These are phyloP conservation scores for Cyprichromis sp. DNA, from an alignment of 2,113 vertebrate species.

Conservation along the genomic window DNA sequence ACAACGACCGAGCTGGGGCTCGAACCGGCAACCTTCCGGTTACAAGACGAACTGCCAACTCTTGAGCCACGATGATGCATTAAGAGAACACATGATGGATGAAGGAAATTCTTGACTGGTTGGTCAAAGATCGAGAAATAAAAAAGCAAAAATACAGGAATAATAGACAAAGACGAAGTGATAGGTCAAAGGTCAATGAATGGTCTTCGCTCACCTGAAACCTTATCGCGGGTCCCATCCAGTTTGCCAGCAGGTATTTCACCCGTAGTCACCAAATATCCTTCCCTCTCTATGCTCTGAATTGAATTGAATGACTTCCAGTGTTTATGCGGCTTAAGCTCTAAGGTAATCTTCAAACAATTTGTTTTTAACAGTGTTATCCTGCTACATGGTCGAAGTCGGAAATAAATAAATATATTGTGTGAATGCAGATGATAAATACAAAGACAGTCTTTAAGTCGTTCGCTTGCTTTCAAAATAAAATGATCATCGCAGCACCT, in stretches of 20 bases:
- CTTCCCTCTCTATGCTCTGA: background rate
- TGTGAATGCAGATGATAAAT: background rate
- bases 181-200: background rate
- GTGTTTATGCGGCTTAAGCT: background rate
- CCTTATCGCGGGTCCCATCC: accelerated
- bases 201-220: background rate
- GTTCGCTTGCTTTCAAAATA: background rate
- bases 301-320: background rate
- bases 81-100: background rate
- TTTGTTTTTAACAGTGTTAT: background rate
- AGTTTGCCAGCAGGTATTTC: background rate
- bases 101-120: background rate
- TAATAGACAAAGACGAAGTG: background rate
- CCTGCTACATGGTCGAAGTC: background rate
- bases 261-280: background rate
- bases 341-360: background rate
- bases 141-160: background rate
- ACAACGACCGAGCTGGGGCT: accelerated
- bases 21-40: accelerated
- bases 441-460: background rate
- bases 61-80: background rate
- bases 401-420: background rate
- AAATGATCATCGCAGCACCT: background rate
- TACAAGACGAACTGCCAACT: background rate
- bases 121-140: background rate